A percentile compares a stretch with the other conserved stretches of the same genome.
These are phyloP conservation scores for Galagoides demidoff DNA, from an alignment of 2,797 vertebrate genomes.

Conservation along the genomic window DNA sequence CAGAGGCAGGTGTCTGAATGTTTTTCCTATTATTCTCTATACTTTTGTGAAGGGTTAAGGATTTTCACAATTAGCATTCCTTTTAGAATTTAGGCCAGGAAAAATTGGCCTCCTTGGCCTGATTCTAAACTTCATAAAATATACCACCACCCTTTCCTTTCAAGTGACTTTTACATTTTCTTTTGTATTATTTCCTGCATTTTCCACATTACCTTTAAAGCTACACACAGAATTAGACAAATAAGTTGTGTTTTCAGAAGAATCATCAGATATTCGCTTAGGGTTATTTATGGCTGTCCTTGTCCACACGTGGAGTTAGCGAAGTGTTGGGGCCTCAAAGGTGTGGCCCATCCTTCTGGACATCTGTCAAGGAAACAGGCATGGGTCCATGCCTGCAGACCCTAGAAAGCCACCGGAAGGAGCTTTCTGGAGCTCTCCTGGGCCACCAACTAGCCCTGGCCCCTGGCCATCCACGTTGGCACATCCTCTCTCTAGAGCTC, in stretches of 20 bases:
- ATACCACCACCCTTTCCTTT: neutral
- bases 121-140: neutral
- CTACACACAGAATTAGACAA: neutral
- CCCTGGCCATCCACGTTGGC: too few relatives aligned
- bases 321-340: neutral
- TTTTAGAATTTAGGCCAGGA: neutral
- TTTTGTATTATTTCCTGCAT: neutral
- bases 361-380: neutral
- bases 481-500: accelerated
- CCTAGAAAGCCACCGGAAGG: neutral
- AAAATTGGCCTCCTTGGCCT: neutral
- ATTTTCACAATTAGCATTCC: neutral
- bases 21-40: neutral
- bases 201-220: neutral
- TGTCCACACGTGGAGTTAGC: neutral
- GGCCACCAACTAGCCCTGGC: neutral
- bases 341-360: neutral
- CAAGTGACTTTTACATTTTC: neutral
- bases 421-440: neutral
- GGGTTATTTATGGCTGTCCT: neutral
- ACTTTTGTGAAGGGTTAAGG: neutral
- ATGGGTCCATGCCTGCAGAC: too few relatives aligned
- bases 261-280: neutral
- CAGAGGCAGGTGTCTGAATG: neutral
- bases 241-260: neutral